Base-by-base conservation (phyloP, 2,797 vertebrate genomes). In the Echiichthys vipera region DNA sequence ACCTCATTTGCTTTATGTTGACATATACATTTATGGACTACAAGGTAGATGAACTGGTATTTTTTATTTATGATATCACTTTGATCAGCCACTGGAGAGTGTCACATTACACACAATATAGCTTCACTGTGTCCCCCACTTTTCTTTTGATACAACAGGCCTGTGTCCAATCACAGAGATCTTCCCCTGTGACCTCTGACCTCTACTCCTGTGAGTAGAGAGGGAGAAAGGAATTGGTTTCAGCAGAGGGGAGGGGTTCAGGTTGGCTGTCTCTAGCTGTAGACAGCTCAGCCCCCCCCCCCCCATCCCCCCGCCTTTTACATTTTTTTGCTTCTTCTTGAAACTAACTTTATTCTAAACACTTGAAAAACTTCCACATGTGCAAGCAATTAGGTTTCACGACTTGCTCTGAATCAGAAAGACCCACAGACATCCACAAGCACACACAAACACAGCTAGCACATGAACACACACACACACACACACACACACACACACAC, bases 361-460 rank as follows among this genome's bases (percentile, higher is more conserved):
- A 91, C 91, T 93, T 91, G 84, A 93, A 93, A 93, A 93, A 91
- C 83, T 76, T 90, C 80, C 91, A 94, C 94, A 95, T 94, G 89
- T 94, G 94, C 79, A 93, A 93, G 81, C 90, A 92, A 94, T 95
- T 94, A 94, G 64, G 84, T 87, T 92, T 92, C 91, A 90, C 83
- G 85, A 89, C 88, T 88, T 71, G 77, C 81, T 84, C 77, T 90
- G 84, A 84, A 90, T 81, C 80, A 84, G 84, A 89, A 79, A 83
- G 77, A 90, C 76, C 73, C 79, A 74, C 76, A 88, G 73, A 84
- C 72, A 75, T 80, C 43, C 79, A 87, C 68, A 66, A 43, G 45
- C 75, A 45, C 75, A 67, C 72, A 81, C 80, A 56, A 27, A 30
- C 45, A 25, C 54, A 37, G 84, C 71, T 75, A 79, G 46, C 79